Evolutionary conservation across 2,888 invertebrate genomes (phyloP).

Genomic region (Hydropsyche betteni): DNA sequence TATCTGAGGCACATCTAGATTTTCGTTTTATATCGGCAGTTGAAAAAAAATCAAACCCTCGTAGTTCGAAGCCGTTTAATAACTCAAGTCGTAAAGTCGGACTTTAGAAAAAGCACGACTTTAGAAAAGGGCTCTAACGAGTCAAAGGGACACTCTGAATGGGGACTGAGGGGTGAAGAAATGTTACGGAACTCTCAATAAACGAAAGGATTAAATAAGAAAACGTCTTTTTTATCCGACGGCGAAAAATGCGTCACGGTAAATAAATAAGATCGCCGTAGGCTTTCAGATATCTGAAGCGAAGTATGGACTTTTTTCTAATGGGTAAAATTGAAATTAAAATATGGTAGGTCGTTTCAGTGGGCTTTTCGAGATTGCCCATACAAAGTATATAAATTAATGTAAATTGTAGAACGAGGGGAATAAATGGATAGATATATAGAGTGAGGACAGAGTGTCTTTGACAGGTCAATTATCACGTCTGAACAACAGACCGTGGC

Average conservation of each 20-base stretch:
- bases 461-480: conserved; percentile 29
- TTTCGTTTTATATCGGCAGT: too few relatives aligned
- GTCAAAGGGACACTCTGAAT: conserved; percentile 22
- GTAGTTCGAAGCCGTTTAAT: too few relatives aligned
- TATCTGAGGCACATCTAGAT: too few relatives aligned
- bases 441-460: conserved; percentile 7
- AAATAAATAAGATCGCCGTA: conserved; percentile 2
- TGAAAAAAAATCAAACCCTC: too few relatives aligned
- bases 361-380: neutral
- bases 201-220: conserved; percentile 26
- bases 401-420: neutral
- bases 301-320: neutral
- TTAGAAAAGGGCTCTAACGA: conserved; percentile 3
- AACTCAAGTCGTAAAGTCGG: neutral
- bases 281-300: neutral
- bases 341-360: neutral
- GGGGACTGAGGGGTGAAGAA: conserved; percentile 1
- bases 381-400: conserved; percentile 2
- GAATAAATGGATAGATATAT: too few relatives aligned
- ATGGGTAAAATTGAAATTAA: neutral
- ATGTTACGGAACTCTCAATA: conserved; percentile 13
- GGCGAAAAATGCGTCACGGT: conserved; percentile 1
- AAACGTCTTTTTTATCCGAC: conserved; percentile 21
- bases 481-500: conserved; percentile 20
- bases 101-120: conserved; percentile 21